phyloP scores from a whole-genome alignment of 2,113 vertebrate genomes.

The Brachionichthys hirsutus region DNA sequence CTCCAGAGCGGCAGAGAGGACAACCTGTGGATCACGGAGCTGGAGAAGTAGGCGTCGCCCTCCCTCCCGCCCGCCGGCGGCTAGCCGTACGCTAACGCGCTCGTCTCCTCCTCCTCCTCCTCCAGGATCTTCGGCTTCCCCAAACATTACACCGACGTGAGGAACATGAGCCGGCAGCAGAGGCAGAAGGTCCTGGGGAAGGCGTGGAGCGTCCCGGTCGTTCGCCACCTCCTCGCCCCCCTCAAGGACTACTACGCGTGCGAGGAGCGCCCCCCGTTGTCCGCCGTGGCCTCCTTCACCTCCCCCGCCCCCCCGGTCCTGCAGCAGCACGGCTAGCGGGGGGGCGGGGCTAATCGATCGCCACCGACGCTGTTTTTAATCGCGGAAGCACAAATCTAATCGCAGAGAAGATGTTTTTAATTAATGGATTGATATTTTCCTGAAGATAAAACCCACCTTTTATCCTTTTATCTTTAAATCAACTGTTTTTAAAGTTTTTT shows the following conservation, averaged over 20 bases:
- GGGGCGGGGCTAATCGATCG: too few species aligned
- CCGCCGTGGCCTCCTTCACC: neutral
- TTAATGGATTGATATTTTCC: too few species aligned
- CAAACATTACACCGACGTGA: constrained; percentile 88
- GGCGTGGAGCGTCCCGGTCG: constrained; percentile 91
- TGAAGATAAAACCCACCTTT: too few species aligned
- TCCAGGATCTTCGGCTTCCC: constrained; percentile 95
- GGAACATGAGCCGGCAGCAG: constrained; percentile 82
- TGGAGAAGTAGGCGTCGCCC: constrained; percentile 76
- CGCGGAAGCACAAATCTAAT: too few species aligned
- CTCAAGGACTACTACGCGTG: constrained; percentile 97
- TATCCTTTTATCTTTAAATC: too few species aligned
- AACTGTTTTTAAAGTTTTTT: too few species aligned
- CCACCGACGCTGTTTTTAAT: too few species aligned
- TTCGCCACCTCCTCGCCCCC: constrained; percentile 91
- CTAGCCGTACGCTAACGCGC: neutral
- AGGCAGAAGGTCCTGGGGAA: constrained; percentile 88
- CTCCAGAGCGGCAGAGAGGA: constrained; percentile 83
- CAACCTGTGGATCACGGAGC: constrained; percentile 86
- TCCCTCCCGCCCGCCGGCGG: neutral
- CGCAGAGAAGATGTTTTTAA: too few species aligned
- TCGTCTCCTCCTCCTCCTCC: too few species aligned
- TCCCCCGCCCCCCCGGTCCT: constrained; percentile 17
- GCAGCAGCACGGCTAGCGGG: constrained; percentile 20
- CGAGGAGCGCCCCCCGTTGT: constrained; percentile 72